Evolutionary conservation across 2,888 invertebrate species (phyloP).

Genomic region (Oscheius sp.): DNA sequence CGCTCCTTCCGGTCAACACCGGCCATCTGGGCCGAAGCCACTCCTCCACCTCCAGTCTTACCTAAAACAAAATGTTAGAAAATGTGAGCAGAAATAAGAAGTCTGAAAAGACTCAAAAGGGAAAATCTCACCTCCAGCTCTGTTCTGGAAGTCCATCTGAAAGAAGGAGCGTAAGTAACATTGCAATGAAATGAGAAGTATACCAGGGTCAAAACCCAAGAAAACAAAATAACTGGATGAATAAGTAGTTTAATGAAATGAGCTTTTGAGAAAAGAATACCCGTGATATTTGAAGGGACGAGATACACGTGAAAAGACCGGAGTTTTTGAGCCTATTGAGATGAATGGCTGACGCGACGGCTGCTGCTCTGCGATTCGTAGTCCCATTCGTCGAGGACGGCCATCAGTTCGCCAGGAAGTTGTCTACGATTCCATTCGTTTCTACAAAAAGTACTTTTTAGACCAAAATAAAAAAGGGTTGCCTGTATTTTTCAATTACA

Average conservation of each 20-base stretch:
- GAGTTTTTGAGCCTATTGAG: background rate
- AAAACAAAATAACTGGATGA: background rate
- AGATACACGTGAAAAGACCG: slow-evolving; percentile 18
- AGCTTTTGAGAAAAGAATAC: slow-evolving; percentile 8
- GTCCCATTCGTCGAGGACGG: slow-evolving; percentile 19
- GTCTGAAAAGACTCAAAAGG: too few relatives aligned
- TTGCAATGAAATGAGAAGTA: background rate
- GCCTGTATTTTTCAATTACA: slow-evolving; percentile 56
- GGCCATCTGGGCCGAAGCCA: slow-evolving; percentile 98
- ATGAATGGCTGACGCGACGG: background rate
- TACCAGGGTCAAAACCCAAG: background rate
- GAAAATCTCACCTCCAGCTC: slow-evolving; percentile 81
- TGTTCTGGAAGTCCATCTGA: slow-evolving; percentile 96
- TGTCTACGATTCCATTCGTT: slow-evolving; percentile 15
- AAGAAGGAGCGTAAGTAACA: background rate
- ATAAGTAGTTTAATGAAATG: background rate
- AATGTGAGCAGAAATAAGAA: too few relatives aligned
- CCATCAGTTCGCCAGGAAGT: background rate
- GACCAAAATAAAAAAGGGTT: background rate
- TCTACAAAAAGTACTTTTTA: background rate
- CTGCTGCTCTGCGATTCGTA: slow-evolving; percentile 1
- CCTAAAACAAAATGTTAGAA: slow-evolving; percentile 76
- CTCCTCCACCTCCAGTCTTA: slow-evolving; percentile 98
- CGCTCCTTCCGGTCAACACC: slow-evolving; percentile 85
- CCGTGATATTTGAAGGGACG: background rate